Base-by-base conservation (phyloP, 2,888 invertebrate genomes). In the Lycophotia porphyrea region DNA sequence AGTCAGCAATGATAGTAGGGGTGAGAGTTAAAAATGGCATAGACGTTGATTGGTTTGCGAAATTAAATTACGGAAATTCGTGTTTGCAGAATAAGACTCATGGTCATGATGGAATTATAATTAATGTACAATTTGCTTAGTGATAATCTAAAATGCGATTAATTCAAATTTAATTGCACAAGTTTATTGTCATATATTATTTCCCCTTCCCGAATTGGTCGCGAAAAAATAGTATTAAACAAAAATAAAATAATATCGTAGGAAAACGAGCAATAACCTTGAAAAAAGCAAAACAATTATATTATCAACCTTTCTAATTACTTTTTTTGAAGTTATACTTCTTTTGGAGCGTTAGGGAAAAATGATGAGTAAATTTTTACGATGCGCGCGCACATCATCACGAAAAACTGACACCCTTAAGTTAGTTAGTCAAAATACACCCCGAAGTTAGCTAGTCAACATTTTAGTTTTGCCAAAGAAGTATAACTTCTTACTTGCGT, bases 1-100 rank as follows among this genome's bases (percentile, higher is more conserved):
- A 88, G 89, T 92, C 90, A 91, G 92, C 92, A 90, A 88, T 90
- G 78, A 87, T 89, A 88, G 90, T 92, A 88, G 88, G 92, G 91
- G 92, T 88, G 90, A 87, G 87, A 91, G 92, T 92, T 91, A 90
- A 92, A 91, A 91, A 89, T 80, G 72, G 81, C 77, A 77, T 74
- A 82, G 84, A 83, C 79, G 78, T 81, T 85, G 81, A 84, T 86
- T 86, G 66, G 69, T 74, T 73, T 70, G 55, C 34, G 11, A 72
- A 80, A 86, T 84, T 78, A 72, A 85, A 80, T 83, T 83, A 63
- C 47, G 58, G 8, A 1, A 47, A 44, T 4, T 31, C 18, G 1
- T 71, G 55, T 63, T 67, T 63, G 27, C 15, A 55, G 36, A 71
- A 60, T 36, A 8, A 24, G 8, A 27, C 70, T 70, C 34, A 18